Base-by-base conservation (phyloP, 1,140 invertebrate species). In the Camponotus pennsylvanicus region DNA sequence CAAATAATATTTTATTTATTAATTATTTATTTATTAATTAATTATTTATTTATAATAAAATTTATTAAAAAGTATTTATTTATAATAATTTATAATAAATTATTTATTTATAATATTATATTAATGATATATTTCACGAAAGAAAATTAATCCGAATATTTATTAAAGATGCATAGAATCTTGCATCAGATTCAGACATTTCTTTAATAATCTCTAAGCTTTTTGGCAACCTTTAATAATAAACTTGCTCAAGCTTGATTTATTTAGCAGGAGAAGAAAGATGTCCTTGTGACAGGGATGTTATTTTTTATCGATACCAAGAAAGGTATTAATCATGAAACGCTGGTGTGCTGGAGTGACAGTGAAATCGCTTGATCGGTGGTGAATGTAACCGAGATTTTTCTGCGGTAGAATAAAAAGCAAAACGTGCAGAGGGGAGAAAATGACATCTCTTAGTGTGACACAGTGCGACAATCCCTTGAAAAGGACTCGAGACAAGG, bases 401-500 rank as follows among this genome's bases (percentile, higher is more conserved):
- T 61, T 57, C 6, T 5, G 40, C 55, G 37, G 40, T 49, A 40
- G 73, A 82, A 82, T 45, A 61, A 82, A 73, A 61, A 73, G 37
- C 18, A 3, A 18, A 6, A 13, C 6, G 15, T 18, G n/a, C 18
- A 7, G 49, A 8, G 69, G 21, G 11, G 6, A 42, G 61, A 75
- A 75, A 83, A 75, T 83, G 69, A 83, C 67, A 40, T 83, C 57
- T 83, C 55, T 61, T 83, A 63, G 55, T 13, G 40, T 32, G n/a
- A 70, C 18, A 8, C 55, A 69, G 57, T 13, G 40, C 42, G 27
- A 59, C 18, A 55, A 8, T 61, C 69, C 55, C 45, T 61, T 32
- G 40, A 13, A 37, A 75, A 73, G 79, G 69, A 75, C 55, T 34
- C 37, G 80, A 90, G 67, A 88, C 87, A 85, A 85, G 75, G 82